Evolutionary conservation across 2,888 invertebrate species (phyloP), one percentile per base, ranked within the genome.

Genomic region (Oxyscelio sp.): DNA sequence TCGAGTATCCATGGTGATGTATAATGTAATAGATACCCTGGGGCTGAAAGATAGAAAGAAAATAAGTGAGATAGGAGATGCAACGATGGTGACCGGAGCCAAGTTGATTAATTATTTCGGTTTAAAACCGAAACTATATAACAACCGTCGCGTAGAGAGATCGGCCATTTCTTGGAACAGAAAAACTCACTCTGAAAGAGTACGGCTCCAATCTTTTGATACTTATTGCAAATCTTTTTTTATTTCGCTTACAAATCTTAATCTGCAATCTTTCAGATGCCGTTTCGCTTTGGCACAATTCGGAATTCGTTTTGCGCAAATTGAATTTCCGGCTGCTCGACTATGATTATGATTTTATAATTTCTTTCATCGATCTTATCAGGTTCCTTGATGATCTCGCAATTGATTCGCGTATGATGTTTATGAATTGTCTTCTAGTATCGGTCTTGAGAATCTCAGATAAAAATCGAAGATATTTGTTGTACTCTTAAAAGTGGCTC

Each of bases 51-150:
- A n/a, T n/a, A n/a, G n/a, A n/a, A n/a, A n/a, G n/a, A n/a, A n/a
- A n/a, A n/a, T n/a, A n/a, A n/a, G n/a, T n/a, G n/a, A n/a, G n/a
- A n/a, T n/a, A n/a, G n/a, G n/a, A n/a, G n/a, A n/a, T n/a, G n/a
- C n/a, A n/a, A n/a, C n/a, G n/a, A n/a, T n/a, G n/a, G n/a, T n/a
- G n/a, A n/a, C n/a, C 87, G 71, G 85, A 78, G 52, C 86, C 87
- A 68, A 86, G 87, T 90, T 92, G 93, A 94, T 94, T 93, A 93
- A 93, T 94, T 93, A 94, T 94, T 93, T 92, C 90, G 89, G 88
- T 92, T 92, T 90, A 87, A 90, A 90, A 86, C 90, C 89, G 90
- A 92, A 92, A 89, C 91, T 89, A 58, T 54, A 74, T 54, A 92
- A 91, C 92, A 91, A 89, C 90, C 89, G 87, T 89, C 85, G 89